A percentile compares a stretch with the other conserved stretches of the same genome.
These are phyloP conservation scores for Choloepus hoffmanni DNA, from an alignment of 2,113 vertebrate genomes.

Conservation along the genomic window DNA sequence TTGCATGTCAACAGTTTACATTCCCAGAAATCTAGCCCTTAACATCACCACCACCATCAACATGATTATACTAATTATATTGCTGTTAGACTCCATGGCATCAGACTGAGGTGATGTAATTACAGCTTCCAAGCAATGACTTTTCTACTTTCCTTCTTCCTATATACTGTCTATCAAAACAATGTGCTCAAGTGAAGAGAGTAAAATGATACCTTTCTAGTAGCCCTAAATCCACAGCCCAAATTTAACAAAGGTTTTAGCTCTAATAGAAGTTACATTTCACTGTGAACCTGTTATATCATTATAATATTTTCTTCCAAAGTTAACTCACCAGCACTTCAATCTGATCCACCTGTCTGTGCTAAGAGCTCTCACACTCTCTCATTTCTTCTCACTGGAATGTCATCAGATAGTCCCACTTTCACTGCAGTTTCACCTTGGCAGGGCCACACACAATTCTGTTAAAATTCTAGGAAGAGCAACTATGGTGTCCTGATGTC, in stretches of 20 bases:
- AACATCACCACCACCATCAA: constrained; percentile 75
- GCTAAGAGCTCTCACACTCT: neutral
- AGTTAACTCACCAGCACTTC: neutral
- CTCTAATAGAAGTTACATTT: neutral
- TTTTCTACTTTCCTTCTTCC: constrained; percentile 56
- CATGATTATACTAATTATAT: constrained; percentile 73
- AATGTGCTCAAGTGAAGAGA: constrained; percentile 18
- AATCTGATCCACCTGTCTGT: neutral
- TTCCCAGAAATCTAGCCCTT: constrained; percentile 73
- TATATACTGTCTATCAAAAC: constrained; percentile 3
- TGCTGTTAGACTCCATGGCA: constrained; percentile 68
- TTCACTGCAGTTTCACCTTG: neutral
- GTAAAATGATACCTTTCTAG: neutral
- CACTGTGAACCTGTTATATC: neutral
- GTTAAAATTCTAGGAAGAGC: neutral
- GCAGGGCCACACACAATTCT: neutral
- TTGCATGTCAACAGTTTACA: constrained; percentile 62
- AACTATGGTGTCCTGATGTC: neutral
- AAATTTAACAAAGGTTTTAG: constrained; percentile 30
- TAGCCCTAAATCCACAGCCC: neutral
- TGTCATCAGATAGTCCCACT: neutral
- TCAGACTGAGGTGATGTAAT: constrained; percentile 75
- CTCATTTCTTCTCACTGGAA: neutral
- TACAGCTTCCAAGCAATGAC: constrained; percentile 67
- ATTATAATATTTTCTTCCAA: constrained; percentile 10